Evolutionary conservation across 2,113 vertebrate species (phyloP), one percentile per base, ranked within the genome.

Genomic region (Nerophis ophidion): DNA sequence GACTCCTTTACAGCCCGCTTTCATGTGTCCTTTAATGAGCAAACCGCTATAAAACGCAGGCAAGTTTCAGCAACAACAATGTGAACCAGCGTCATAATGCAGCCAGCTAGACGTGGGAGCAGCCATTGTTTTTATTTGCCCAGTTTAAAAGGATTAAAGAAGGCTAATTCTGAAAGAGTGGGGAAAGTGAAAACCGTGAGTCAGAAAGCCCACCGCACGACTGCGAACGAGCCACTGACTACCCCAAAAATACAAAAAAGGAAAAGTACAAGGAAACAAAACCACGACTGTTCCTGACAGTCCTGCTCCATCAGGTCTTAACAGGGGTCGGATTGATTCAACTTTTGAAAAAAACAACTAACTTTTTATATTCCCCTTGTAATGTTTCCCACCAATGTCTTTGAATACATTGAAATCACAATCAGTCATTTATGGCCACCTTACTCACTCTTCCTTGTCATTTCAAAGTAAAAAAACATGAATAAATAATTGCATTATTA

Each of bases 21-120:
- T 91, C 89, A 91, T 87, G 88, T 91, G 75, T 56, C 81, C 85
- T 86, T 89, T 90, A 89, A 91, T 88, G 85, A 88, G 89, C 73
- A 87, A 91, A 89, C 88, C 87, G 60, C 87, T 81, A 84, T 91
- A 89, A 91, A 87, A 88, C 80, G 73, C 77, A 74, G 67, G 65
- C 85, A 66, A 85, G 89, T 89, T 85, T 84, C 88, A 89, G 84
- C 79, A 81, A 81, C 84, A 8, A 85, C 83, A 87, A 89, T 88
- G 89, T 90, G 88, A 89, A 89, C 89, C 84, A 76, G 75, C 61
- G 45, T 53, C 54, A 42, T 77, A 70, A 74, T 74, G 77, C 73
- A 48, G 70, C 49, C 54, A 51, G 40, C 68, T 55, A 53, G 75
- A 59, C 14, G 62, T 65, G 55, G 59, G 72, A 51, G 49, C 58